Evolutionary conservation across 2,113 vertebrate species (phyloP), one percentile per base, ranked within the genome.

Genomic region (Sminthopsis crassicaudata): DNA sequence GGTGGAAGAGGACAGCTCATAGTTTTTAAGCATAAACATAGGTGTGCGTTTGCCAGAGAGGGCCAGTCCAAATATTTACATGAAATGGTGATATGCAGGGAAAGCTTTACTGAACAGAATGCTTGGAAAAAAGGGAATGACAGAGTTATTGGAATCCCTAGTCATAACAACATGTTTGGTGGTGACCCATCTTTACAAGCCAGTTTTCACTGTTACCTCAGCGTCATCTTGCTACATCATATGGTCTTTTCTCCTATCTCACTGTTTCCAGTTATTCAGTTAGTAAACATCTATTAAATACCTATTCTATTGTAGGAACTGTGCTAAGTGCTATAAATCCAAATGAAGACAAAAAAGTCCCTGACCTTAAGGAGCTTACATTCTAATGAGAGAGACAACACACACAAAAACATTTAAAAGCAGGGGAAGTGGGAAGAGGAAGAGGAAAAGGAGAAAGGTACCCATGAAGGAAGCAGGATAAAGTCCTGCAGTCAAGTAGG

Each of bases 1-100:
- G 95, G 97, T 96, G 92, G 97, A 92, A 95, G 92, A 96, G 96
- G 94, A 97, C 92, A 25, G 96, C 95, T 97, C 97, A 94, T 96
- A 97, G 55, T 97, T 97, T 97, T 97, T 96, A 95, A 94, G 96
- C 84, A 97, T 96, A 95, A 98, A 96, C 97, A 96, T 94, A 96
- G 93, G 95, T 98, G 92, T 94, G 96, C 30, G 26, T 95, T 84
- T 97, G 95, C 93, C 96, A 94, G 94, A 95, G 96, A 95, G 60
- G 98, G 94, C 93, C 2, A 24, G 90, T 96, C 92, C 92, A 94
- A 97, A 96, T 89, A 96, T 93, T 97, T 96, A 95, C 36, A 94
- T 12, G 88, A 95, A 92, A 50, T 54, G 91, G 50, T 94, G 94
- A 90, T 53, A 46, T 91, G 95, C 84, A 84, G 96, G 93, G 88